Base-by-base conservation (phyloP, 2,113 vertebrate species). In the Sorex araneus region DNA sequence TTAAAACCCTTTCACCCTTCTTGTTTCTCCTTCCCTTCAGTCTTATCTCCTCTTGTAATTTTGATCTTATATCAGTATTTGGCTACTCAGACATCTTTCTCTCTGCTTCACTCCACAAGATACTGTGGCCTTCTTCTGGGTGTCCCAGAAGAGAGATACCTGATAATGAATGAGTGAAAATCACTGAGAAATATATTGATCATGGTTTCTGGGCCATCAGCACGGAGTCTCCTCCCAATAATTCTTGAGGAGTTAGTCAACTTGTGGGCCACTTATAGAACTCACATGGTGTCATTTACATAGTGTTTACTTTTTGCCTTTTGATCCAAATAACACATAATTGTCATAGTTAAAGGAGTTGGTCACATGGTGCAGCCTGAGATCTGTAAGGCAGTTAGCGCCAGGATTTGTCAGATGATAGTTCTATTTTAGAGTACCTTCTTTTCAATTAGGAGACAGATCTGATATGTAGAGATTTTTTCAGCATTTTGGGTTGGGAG, bases 361-460 rank as follows among this genome's bases (percentile, higher is more conserved):
- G 47, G 80, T 91, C 91, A 92, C 94, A 67, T 74, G 74, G 23
- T 91, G 79, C 89, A 93, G 90, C 70, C 90, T 87, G 87, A 66
- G 60, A 67, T 1, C 28, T 81, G 76, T 91, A 88, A 90, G 76
- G 84, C 95, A 96, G 83, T 96, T 95, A 94, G 92, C 88, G 78
- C 85, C 86, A 89, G 92, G 86, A 92, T 90, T 90, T 94, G 89
- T 93, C 86, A 89, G 91, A 89, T 93, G 94, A 90, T 82, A 84
- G 76, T 86, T 96, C 92, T 95, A 94, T 96, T 95, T 96, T 92
- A 78, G 94, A 88, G 83, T 21, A 28, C 63, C 94, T 95, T 88
- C 82, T 94, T 93, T 95, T 95, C 94, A 93, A 82, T 92, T 94
- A 94, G 85, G 69, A 86, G 76, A 47, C 85, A 82, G 88, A 82